Conservation (phyloP, 1,140 invertebrate species). For the Drosophila ercepeae region DNA sequence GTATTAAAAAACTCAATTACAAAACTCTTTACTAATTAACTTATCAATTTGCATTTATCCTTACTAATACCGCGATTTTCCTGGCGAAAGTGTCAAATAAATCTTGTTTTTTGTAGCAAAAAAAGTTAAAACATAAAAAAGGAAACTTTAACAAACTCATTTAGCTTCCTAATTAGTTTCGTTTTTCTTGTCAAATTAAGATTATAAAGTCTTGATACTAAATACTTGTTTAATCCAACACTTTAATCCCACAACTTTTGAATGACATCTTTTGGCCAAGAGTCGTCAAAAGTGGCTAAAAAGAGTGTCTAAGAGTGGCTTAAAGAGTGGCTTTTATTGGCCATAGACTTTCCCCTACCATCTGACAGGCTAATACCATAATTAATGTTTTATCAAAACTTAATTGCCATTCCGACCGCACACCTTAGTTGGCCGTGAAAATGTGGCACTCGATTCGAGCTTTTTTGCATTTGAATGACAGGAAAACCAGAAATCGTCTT, state of each 20-base stretch:
- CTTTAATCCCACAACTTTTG: background rate
- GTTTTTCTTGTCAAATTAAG: background rate
- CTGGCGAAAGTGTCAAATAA: conserved; percentile 25
- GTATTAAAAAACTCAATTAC: no score
- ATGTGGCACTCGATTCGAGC: conserved; percentile 27
- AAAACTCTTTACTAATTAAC: background rate
- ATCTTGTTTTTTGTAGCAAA: background rate
- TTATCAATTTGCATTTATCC: conserved; percentile 46
- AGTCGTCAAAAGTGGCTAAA: no score
- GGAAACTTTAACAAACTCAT: no score
- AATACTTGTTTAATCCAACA: no score
- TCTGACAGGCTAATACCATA: conserved; percentile 24
- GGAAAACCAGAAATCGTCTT: conserved; percentile 25
- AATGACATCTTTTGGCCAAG: background rate
- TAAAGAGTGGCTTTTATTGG: background rate
- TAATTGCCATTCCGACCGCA: conserved; percentile 32
- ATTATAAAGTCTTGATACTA: no score
- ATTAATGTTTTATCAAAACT: conserved; percentile 38
- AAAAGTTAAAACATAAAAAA: no score
- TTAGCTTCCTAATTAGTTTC: background rate
- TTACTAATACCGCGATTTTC: conserved; percentile 37
- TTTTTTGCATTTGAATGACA: conserved; percentile 35
- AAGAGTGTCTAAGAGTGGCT: no score
- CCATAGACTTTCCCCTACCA: conserved; percentile 36
- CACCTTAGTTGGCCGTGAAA: conserved; percentile 39